A percentile compares a stretch with the other conserved stretches of the same genome.
Conservation (phyloP, 2,797 vertebrate genomes). For the Scolopax bukidnonensis region DNA sequence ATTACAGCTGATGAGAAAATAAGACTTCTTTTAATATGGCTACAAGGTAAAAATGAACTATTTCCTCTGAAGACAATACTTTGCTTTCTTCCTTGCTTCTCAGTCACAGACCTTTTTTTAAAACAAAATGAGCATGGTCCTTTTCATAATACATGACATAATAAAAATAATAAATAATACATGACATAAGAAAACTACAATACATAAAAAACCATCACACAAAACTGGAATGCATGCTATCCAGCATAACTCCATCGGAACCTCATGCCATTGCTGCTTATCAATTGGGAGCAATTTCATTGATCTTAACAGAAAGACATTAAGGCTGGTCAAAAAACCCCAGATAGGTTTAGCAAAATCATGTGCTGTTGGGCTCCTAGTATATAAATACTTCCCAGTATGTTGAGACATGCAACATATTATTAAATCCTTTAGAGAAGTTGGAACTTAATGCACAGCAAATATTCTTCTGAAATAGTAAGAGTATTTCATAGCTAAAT, state of each 20-base stretch:
- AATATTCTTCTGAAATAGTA: not conserved
- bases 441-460: not conserved
- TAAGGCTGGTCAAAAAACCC: not conserved
- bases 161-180: not conserved
- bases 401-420: not conserved
- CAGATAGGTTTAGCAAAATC: not conserved
- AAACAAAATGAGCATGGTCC: not conserved
- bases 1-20: not conserved
- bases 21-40: not conserved
- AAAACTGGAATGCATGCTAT: not conserved
- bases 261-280: not conserved
- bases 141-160: not conserved
- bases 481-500: not conserved
- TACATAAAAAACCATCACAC: not conserved
- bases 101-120: not conserved
- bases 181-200: not conserved
- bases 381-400: not conserved
- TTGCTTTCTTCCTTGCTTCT: not conserved
- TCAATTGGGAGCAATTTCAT: not conserved
- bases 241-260: not conserved
- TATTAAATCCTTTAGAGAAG: not conserved
- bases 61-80: not conserved
- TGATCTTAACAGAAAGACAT: not conserved
- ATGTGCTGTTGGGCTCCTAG: not conserved
- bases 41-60: not conserved